These are phyloP conservation scores for Hyposoter didymator DNA, from an alignment of 2,888 invertebrate species.

Conservation along the genomic window DNA sequence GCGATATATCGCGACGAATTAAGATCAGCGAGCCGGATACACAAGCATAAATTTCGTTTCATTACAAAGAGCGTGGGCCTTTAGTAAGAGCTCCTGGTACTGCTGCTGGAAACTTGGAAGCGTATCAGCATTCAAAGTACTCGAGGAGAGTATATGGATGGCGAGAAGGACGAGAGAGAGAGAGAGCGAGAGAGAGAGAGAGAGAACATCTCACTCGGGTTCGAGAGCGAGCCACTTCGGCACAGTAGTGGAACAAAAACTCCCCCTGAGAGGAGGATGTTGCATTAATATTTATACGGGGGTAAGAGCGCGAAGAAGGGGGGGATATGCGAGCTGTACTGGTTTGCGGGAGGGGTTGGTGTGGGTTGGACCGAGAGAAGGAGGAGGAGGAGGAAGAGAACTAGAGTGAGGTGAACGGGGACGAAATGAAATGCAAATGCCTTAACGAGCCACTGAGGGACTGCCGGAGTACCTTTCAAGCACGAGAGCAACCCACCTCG, in stretches of 20 bases:
- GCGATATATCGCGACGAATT: slow-evolving; percentile 51
- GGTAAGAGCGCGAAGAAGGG: slow-evolving; percentile 71
- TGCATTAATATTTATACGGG: slow-evolving; percentile 84
- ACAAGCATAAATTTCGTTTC: slow-evolving; percentile 81
- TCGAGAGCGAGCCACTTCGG: slow-evolving; percentile 70
- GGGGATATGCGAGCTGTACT: slow-evolving; percentile 45
- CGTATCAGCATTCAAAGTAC: slow-evolving; percentile 84
- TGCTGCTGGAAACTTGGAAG: slow-evolving; percentile 74
- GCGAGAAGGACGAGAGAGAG: slow-evolving; percentile 59
- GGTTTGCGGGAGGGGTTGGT: slow-evolving; percentile 46
- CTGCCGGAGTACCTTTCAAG: slow-evolving; percentile 79
- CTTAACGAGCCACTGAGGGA: slow-evolving; percentile 84
- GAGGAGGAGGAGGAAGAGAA: slow-evolving; percentile 71
- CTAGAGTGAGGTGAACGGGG: slow-evolving; percentile 72
- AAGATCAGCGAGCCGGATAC: slow-evolving; percentile 67
- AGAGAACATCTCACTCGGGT: slow-evolving; percentile 68
- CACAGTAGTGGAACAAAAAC: slow-evolving; percentile 81
- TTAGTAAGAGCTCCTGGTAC: slow-evolving; percentile 51
- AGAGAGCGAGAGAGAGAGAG: slow-evolving; percentile 31
- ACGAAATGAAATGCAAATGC: slow-evolving; percentile 84
- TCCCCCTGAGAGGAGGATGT: slow-evolving; percentile 83
- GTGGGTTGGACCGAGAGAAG: slow-evolving; percentile 61
- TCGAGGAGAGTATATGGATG: slow-evolving; percentile 67
- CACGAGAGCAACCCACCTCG: slow-evolving; percentile 70
- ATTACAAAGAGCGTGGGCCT: slow-evolving; percentile 78